phyloP scores from a whole-genome alignment of 23 tunicate species.

The Oikopleura dioica region DNA sequence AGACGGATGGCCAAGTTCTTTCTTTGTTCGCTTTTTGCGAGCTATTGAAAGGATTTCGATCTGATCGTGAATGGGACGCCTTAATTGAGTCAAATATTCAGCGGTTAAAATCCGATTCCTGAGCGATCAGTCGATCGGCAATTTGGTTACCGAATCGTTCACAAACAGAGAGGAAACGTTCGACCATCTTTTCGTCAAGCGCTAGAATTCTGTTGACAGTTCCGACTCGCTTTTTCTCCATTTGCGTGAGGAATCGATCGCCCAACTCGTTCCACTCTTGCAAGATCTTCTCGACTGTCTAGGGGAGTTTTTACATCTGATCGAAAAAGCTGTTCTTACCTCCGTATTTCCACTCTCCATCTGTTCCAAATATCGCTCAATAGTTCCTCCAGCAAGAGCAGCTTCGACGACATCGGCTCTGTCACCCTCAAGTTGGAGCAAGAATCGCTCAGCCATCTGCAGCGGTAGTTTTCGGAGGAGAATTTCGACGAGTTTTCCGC shows the following conservation, averaged over 20 bases:
- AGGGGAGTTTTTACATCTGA: no score
- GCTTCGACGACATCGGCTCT: constrained; percentile 7
- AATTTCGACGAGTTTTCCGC: constrained; percentile 11
- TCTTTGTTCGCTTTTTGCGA: no score
- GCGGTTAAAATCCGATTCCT: no score
- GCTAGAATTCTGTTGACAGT: background rate
- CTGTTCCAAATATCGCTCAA: constrained; percentile 4
- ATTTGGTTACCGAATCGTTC: background rate
- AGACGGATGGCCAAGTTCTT: no score
- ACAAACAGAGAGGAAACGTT: background rate
- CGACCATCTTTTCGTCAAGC: background rate
- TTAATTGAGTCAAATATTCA: no score
- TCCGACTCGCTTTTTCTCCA: background rate
- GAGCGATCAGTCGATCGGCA: background rate
- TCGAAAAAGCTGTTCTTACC: no score
- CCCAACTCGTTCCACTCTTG: background rate
- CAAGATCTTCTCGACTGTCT: background rate
- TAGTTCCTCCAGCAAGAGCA: constrained; percentile 12
- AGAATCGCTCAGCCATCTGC: background rate
- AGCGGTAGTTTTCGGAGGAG: constrained; percentile 9
- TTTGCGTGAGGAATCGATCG: background rate
- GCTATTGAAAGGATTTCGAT: no score
- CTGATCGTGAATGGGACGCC: no score
- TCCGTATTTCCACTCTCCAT: constrained; percentile 10
- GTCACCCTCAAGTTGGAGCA: constrained; percentile 4